Conservation (phyloP, 2,113 vertebrate species). For the Lampris incognitus region DNA sequence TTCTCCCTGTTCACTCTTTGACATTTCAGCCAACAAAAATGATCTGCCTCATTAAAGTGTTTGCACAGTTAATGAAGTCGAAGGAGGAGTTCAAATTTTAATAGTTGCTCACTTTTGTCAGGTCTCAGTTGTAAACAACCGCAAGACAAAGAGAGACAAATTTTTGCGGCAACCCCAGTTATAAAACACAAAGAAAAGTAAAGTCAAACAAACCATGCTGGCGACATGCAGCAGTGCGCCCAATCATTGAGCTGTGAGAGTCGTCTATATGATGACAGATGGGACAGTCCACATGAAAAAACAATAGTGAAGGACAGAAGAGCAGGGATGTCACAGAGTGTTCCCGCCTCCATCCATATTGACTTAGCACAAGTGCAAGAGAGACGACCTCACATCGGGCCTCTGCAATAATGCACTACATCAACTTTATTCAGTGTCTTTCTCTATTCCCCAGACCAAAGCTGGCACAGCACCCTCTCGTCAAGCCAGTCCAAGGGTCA, state of each 20-base stretch:
- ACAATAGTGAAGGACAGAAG: conserved; percentile 69
- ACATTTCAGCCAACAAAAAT: conserved; percentile 58
- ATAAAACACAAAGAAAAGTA: conserved; percentile 1
- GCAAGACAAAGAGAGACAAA: background rate
- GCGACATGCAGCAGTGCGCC: conserved; percentile 42
- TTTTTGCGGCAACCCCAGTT: background rate
- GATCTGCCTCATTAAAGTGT: conserved; percentile 48
- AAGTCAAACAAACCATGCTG: background rate
- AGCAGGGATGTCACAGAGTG: conserved; percentile 46
- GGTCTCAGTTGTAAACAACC: conserved; percentile 20
- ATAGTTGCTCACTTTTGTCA: background rate
- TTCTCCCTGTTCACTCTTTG: conserved; percentile 44
- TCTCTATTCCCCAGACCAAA: conserved; percentile 58
- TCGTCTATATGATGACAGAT: conserved; percentile 67
- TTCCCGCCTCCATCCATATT: conserved; percentile 56
- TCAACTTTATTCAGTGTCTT: conserved; percentile 57
- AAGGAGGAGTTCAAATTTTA: background rate
- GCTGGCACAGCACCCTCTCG: conserved; percentile 48
- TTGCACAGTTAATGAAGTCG: conserved; percentile 9
- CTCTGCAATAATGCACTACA: conserved; percentile 52
- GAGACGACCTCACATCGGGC: conserved; percentile 50
- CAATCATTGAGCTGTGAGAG: conserved; percentile 46
- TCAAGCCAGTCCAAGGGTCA: conserved; percentile 63
- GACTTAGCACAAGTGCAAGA: conserved; percentile 60
- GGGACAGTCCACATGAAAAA: conserved; percentile 69